These are phyloP conservation scores for Pogona vitticeps DNA, from an alignment of 2,113 vertebrate genomes.

Conservation along the genomic window DNA sequence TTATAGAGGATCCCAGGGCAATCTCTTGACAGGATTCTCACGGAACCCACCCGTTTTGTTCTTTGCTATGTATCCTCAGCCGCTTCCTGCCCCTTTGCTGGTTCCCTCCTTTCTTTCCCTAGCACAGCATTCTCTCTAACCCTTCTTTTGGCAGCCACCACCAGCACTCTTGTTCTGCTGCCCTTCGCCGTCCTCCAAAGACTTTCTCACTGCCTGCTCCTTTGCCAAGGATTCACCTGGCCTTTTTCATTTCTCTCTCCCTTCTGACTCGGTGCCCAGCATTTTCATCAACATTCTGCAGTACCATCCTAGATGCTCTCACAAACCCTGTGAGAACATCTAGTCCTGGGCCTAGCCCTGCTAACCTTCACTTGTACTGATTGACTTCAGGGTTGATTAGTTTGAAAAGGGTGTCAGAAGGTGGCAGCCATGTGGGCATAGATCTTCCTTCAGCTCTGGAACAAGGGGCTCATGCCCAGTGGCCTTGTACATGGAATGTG, in stretches of 20 bases:
- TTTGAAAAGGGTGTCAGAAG: not conserved
- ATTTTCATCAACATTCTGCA: not conserved
- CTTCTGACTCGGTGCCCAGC: constrained; percentile 7
- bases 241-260: not conserved
- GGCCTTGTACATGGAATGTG: not conserved
- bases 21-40: not conserved
- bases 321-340: not conserved
- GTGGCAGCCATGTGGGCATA: not conserved
- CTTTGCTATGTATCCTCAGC: not conserved
- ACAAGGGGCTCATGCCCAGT: not conserved
- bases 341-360: not conserved
- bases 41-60: not conserved
- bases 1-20: no score
- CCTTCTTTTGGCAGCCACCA: not conserved
- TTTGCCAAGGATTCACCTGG: constrained; percentile 14
- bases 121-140: not conserved
- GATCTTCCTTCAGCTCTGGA: not conserved
- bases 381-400: not conserved
- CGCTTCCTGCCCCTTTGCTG: not conserved
- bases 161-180: not conserved
- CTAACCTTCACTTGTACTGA: not conserved
- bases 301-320: constrained; percentile 4
- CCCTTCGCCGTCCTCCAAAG: not conserved
- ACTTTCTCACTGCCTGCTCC: not conserved
- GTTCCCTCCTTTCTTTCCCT: not conserved